Evolutionary conservation across 2,113 vertebrate genomes (phyloP).

Genomic region (Silurus glanis): DNA sequence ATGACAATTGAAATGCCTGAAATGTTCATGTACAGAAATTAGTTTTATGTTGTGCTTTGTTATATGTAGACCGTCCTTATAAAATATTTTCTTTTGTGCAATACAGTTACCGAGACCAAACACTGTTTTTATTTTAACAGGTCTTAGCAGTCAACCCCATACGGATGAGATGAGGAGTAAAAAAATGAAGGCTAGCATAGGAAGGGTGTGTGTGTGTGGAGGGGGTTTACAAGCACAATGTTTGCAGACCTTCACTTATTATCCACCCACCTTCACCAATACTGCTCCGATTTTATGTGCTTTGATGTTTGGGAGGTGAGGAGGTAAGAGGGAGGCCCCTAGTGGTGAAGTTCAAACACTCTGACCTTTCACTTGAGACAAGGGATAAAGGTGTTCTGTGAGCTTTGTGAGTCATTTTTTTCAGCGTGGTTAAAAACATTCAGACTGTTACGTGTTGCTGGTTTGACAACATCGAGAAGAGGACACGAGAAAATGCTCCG

Average conservation of each 20-base stretch:
- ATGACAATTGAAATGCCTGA: neutral
- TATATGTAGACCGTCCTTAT: neutral
- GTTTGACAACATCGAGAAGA: slow-evolving; percentile 11
- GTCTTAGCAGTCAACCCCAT: neutral
- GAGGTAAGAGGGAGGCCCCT: slow-evolving; percentile 58
- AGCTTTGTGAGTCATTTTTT: slow-evolving; percentile 50
- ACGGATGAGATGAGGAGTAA: neutral
- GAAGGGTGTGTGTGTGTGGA: neutral
- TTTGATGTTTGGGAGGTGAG: slow-evolving; percentile 66
- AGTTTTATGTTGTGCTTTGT: neutral
- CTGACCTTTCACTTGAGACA: slow-evolving; percentile 69
- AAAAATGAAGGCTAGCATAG: slow-evolving; percentile 5
- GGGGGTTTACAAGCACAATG: neutral
- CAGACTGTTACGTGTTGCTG: slow-evolving; percentile 11
- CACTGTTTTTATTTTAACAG: neutral
- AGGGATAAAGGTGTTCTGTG: slow-evolving; percentile 48
- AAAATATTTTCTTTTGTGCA: neutral
- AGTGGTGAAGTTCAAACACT: slow-evolving; percentile 66
- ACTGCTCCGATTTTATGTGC: slow-evolving; percentile 50
- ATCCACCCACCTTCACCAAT: slow-evolving; percentile 46
- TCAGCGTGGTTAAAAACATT: neutral
- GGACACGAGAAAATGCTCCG: neutral
- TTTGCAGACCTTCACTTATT: slow-evolving; percentile 24
- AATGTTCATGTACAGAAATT: neutral
- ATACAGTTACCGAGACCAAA: neutral